Evolutionary conservation across 2,113 vertebrate species (phyloP).

Genomic region (Cyphomyrus discorhynchus): DNA sequence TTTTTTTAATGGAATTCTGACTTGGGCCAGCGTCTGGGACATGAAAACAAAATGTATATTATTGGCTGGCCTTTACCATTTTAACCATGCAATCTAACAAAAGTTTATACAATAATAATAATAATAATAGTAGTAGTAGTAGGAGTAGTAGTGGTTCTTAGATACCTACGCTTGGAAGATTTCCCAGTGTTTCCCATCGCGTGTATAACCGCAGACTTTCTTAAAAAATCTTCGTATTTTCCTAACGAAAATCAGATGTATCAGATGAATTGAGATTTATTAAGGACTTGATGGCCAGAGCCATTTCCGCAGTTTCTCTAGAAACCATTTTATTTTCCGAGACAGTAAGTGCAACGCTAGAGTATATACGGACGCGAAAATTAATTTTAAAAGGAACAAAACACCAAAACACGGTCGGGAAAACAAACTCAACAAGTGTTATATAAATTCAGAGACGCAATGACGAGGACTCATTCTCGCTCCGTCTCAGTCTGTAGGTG

Average conservation of each 20-base stretch:
- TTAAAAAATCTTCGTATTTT: not conserved
- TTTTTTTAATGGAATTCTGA: not conserved
- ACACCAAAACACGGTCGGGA: not conserved
- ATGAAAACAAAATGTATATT: not conserved
- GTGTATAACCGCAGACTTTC: not conserved
- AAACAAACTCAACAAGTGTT: slow-evolving; percentile 1
- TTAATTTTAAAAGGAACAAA: not conserved
- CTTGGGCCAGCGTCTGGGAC: not conserved
- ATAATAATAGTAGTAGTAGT: not conserved
- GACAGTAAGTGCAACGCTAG: not conserved
- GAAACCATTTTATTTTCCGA: not conserved
- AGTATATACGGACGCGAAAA: not conserved
- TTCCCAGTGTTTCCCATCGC: not conserved
- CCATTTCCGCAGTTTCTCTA: not conserved
- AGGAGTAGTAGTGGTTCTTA: not conserved
- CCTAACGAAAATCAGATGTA: not conserved
- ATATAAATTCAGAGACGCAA: not conserved
- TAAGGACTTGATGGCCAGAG: not conserved
- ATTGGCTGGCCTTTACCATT: not conserved
- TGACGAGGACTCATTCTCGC: not conserved
- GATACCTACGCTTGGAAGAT: not conserved
- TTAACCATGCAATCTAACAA: not conserved
- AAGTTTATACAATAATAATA: not conserved
- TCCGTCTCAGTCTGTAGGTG: not conserved
- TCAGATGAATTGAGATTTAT: not conserved